These are phyloP conservation scores for Aphelenchoides bicaudatus DNA, from an alignment of 2,888 invertebrate genomes.

Conservation along the genomic window DNA sequence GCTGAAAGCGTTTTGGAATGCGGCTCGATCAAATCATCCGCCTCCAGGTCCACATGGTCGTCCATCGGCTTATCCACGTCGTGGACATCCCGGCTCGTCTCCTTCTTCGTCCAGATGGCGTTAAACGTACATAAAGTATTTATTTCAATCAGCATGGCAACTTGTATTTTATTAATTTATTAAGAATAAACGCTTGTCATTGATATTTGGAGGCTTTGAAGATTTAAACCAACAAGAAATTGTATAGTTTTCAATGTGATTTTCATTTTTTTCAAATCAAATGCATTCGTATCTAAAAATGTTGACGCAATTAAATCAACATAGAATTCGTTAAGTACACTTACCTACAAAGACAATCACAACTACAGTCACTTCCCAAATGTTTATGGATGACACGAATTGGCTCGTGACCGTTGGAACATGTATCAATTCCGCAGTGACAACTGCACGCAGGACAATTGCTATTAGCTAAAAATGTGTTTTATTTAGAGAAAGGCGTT, in stretches of 20 bases:
- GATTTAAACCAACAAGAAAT: background rate
- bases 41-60: background rate
- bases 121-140: too few species aligned
- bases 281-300: slow-evolving; percentile 45
- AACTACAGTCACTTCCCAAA: slow-evolving; percentile 38
- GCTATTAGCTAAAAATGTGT: slow-evolving; percentile 19
- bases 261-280: too few species aligned
- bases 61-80: background rate
- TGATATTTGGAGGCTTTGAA: background rate
- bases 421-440: slow-evolving; percentile 54
- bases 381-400: slow-evolving; percentile 51
- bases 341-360: slow-evolving; percentile 50
- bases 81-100: background rate
- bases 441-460: slow-evolving; percentile 45
- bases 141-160: too few species aligned
- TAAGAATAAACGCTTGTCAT: too few species aligned
- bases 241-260: too few species aligned
- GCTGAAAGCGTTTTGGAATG: slow-evolving; percentile 26
- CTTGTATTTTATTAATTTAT: slow-evolving; percentile 8
- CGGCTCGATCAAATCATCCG: slow-evolving; percentile 12
- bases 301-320: too few species aligned
- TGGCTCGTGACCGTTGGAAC: slow-evolving; percentile 48
- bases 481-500: background rate
- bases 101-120: background rate
- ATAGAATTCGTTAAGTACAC: background rate